Base-by-base conservation (phyloP, 2,113 vertebrate genomes). In the Procavia capensis region DNA sequence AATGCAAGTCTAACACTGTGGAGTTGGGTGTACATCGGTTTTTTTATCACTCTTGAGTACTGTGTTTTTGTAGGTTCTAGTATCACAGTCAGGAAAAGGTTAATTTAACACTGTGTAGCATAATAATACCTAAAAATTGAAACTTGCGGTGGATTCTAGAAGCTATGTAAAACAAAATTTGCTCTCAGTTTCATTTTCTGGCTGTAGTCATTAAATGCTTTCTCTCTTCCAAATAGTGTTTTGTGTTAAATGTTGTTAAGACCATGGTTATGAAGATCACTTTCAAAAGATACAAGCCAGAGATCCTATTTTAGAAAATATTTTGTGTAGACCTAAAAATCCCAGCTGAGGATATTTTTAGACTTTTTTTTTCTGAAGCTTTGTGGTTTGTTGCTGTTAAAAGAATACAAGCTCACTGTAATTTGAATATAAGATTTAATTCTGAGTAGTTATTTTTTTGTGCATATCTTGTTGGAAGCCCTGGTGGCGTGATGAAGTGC, bases 131-230 rank as follows among this genome's bases (percentile, higher is more conserved):
- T 63, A 39, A 27, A 57, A 66, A 45, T 59, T 88, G 34, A 74
- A n/a, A 64, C 9, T 76, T 3, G 3, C 66, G 14, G 4, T 76
- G 9, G 27, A 22, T 47, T 87, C 31, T 84, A 25, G 66, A 87
- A 72, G 39, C 34, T n/a, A 20, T 7, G 6, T 24, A 19, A 83
- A 72, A 66, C n/a, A 43, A 3, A 39, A 25, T 70, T 86, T 93
- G 34, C 59, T 66, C 39, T 39, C 34, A 20, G 39, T 36, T 93
- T 88, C 93, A 6, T 84, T 93, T 92, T 80, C 47, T 92, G 25
- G 57, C 29, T 11, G 0, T 84, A 29, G 50, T 76, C 36, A 24
- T 20, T 88, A 57, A 41, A 9, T 61, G 10, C 31, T 76, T 47
- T 76, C 14, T 45, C 20, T 90, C 39, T 36, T 87, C 36, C 36